Conservation (phyloP, 1,140 invertebrate species). For the Eupristina koningsbergeri region DNA sequence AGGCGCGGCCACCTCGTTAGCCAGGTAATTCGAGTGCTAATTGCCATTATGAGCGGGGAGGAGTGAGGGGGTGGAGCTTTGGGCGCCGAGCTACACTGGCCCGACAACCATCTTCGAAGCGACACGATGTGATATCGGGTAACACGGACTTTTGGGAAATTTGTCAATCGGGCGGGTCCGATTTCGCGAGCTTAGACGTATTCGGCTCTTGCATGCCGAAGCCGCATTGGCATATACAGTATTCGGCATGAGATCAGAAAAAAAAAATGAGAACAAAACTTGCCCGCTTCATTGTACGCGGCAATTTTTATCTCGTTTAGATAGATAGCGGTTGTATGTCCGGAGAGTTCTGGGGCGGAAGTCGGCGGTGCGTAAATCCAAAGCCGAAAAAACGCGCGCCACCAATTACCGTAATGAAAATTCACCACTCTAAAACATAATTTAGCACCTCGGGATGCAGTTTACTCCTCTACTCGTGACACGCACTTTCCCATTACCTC, state of each 20-base stretch:
- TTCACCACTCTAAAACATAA: background rate
- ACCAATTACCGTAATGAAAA: conserved; percentile 30
- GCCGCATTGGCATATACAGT: too few species aligned
- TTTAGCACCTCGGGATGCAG: background rate
- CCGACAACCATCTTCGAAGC: too few species aligned
- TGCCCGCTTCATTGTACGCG: background rate
- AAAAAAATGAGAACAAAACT: too few species aligned
- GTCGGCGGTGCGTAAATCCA: background rate
- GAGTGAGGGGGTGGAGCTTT: too few species aligned
- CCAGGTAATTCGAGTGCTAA: conserved; percentile 70
- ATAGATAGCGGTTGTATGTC: too few species aligned
- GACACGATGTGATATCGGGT: background rate
- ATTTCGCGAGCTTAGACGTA: too few species aligned
- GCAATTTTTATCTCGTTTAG: background rate
- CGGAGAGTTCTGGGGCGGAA: background rate
- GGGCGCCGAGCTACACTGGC: too few species aligned
- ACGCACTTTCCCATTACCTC: too few species aligned
- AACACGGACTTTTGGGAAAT: background rate
- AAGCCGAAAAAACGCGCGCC: background rate
- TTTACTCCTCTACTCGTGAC: too few species aligned
- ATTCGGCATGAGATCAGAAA: too few species aligned
- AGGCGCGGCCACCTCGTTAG: conserved; percentile 64
- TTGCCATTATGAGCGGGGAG: conserved; percentile 63
- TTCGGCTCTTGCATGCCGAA: too few species aligned
- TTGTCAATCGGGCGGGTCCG: background rate